Percentiles rank a stretch among this genome's conserved stretches.
Evolutionary conservation across 2,113 vertebrate genomes (phyloP).

Genomic region (Coptodon bakossiorum): DNA sequence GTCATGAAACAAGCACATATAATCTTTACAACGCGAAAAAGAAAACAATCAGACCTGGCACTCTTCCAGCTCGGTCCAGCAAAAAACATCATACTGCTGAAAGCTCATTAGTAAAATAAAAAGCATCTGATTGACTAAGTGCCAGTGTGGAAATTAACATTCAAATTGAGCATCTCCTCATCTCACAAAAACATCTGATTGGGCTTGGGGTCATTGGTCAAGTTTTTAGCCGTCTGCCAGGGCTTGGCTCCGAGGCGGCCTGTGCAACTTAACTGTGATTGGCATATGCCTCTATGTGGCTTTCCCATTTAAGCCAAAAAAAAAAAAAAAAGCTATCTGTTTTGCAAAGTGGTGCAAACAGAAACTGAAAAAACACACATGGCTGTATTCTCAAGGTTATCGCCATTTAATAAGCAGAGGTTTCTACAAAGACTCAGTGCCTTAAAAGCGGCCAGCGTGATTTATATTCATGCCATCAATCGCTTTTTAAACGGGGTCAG

Average conservation of each 20-base stretch:
- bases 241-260: neutral
- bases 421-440: neutral
- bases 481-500: slow-evolving; percentile 6
- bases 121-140: neutral
- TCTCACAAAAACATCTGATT: neutral
- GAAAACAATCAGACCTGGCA: neutral
- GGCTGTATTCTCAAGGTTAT: neutral
- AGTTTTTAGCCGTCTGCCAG: neutral
- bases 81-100: neutral
- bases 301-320: neutral
- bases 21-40: neutral
- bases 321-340: neutral
- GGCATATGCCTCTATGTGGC: neutral
- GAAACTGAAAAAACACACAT: neutral
- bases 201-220: neutral
- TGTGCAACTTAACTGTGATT: neutral
- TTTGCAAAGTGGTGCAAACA: neutral
- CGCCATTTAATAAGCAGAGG: neutral
- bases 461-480: slow-evolving; percentile 25
- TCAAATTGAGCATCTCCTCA: neutral
- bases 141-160: slow-evolving; percentile 11
- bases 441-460: neutral
- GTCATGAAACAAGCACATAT: neutral
- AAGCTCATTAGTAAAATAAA: slow-evolving; percentile 16
- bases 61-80: neutral